These are phyloP conservation scores for Euglossa dilemma DNA, from an alignment of 1,140 invertebrate species.

Conservation along the genomic window DNA sequence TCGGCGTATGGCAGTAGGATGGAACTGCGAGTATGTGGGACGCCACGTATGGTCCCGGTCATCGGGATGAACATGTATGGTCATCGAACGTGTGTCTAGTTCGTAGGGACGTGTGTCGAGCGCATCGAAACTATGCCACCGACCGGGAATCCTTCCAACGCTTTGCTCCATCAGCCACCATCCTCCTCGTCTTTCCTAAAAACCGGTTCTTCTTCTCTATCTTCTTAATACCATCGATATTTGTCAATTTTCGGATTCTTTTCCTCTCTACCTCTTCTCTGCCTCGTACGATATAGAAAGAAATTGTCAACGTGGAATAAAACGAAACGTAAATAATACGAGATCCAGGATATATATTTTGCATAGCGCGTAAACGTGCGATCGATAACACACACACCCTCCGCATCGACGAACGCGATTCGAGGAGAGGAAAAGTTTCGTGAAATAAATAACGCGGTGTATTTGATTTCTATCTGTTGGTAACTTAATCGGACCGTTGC, in stretches of 20 bases:
- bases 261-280: no score
- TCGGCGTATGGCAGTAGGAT: slow-evolving; percentile 36
- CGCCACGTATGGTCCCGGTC: slow-evolving; percentile 69
- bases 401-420: neutral
- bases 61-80: slow-evolving; percentile 72
- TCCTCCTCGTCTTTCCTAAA: neutral
- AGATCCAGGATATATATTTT: neutral
- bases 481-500: slow-evolving; percentile 21
- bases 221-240: neutral
- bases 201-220: slow-evolving; percentile 52
- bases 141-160: slow-evolving; percentile 35
- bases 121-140: slow-evolving; percentile 49
- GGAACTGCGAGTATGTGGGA: slow-evolving; percentile 68
- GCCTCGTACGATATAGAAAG: no score
- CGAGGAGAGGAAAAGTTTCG: slow-evolving; percentile 1
- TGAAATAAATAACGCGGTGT: slow-evolving; percentile 3
- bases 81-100: slow-evolving; percentile 57
- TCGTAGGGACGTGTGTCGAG: slow-evolving; percentile 24
- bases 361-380: neutral
- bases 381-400: neutral
- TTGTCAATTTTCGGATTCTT: slow-evolving; percentile 9
- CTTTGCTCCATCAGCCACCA: slow-evolving; percentile 39
- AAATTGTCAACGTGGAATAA: no score
- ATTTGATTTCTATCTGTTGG: slow-evolving; percentile 43
- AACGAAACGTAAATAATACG: neutral